These are phyloP conservation scores for Aspidiotus destructor DNA, from an alignment of 2,888 invertebrate genomes.

Conservation along the genomic window DNA sequence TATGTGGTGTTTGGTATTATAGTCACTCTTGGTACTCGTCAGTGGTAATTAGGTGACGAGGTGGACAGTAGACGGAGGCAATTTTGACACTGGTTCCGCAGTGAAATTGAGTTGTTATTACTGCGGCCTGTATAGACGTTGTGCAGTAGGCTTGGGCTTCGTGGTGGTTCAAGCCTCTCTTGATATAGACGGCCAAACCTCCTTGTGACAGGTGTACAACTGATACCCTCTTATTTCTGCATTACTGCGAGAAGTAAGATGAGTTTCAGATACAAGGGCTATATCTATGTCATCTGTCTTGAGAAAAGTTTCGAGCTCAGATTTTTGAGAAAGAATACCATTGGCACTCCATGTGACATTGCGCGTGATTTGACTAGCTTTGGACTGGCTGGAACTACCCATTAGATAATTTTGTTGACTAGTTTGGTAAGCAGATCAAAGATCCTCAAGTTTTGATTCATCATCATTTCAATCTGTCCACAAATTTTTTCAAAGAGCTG, in stretches of 20 bases:
- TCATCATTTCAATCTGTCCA: not conserved
- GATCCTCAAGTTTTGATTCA: not conserved
- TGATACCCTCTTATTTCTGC: not conserved
- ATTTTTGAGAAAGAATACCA: not conserved
- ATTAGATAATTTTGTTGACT: not conserved
- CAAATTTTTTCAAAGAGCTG: not conserved
- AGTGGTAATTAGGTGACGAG: not conserved
- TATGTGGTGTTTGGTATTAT: not conserved
- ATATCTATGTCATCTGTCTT: not conserved
- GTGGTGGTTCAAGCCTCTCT: not conserved
- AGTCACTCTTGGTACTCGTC: not conserved
- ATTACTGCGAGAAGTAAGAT: not conserved
- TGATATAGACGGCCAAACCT: not conserved
- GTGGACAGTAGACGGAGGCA: not conserved
- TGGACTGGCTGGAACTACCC: not conserved
- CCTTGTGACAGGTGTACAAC: not conserved
- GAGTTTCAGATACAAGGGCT: not conserved
- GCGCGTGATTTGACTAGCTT: not conserved
- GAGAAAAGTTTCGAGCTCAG: not conserved
- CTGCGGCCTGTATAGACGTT: not conserved
- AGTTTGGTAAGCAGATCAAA: not conserved
- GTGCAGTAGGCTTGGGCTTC: not conserved
- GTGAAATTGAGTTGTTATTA: not conserved
- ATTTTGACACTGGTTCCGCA: no score
- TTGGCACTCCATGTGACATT: not conserved